Conservation (phyloP, 2,113 vertebrate genomes). For the Labeo catla region DNA sequence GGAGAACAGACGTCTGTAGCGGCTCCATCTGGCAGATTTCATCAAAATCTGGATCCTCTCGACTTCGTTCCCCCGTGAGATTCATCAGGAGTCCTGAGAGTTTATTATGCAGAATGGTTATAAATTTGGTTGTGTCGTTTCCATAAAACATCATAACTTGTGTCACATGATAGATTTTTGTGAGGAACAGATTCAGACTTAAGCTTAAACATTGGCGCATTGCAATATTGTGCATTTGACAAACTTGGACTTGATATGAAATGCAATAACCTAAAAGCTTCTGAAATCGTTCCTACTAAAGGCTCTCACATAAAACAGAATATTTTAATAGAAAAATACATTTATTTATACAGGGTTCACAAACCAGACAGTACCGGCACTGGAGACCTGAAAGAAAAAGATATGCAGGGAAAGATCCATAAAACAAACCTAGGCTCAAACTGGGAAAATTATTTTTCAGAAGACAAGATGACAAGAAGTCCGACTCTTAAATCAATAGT, state of each 20-base stretch:
- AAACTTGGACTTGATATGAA: not conserved
- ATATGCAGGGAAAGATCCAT: not conserved
- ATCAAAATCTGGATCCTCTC: not conserved
- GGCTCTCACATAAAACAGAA: slow-evolving; percentile 28
- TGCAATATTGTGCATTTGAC: not conserved
- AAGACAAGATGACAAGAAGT: not conserved
- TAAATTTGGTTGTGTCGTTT: not conserved
- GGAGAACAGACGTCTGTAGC: not conserved
- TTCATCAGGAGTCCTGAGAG: not conserved
- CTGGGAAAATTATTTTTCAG: not conserved
- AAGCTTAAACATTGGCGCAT: not conserved
- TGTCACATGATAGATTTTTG: not conserved
- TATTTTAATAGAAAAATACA: slow-evolving; percentile 56
- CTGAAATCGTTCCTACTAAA: not conserved
- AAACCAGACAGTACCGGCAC: not conserved
- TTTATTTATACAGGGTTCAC: slow-evolving; percentile 50
- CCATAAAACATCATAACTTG: not conserved
- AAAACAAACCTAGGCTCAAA: not conserved
- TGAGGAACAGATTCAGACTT: not conserved
- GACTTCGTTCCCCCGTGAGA: not conserved
- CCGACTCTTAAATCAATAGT: not conserved
- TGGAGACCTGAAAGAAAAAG: not conserved
- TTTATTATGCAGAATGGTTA: not conserved
- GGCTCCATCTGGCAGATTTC: not conserved
- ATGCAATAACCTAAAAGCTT: not conserved